Conservation (phyloP, 2,888 invertebrate genomes). For the Portevinia maculata region DNA sequence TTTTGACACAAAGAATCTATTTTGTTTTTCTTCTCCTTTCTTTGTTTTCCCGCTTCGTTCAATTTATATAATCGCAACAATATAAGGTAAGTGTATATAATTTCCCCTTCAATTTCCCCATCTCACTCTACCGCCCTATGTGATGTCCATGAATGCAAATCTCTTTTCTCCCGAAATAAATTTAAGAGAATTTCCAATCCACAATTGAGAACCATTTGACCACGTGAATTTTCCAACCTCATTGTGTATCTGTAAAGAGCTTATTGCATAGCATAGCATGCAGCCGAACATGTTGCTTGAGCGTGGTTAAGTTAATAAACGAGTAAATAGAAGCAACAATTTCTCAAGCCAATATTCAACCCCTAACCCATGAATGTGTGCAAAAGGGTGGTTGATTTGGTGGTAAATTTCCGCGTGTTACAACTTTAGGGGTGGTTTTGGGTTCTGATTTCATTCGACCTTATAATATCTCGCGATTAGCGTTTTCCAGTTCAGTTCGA, state of each 20-base stretch:
- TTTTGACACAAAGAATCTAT: constrained; percentile 20
- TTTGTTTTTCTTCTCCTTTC: constrained; percentile 11
- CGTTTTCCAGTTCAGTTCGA: constrained; percentile 66
- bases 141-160: constrained; percentile 3
- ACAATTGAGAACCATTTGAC: constrained; percentile 36
- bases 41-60: constrained; percentile 11
- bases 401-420: constrained; percentile 66
- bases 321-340: constrained; percentile 73
- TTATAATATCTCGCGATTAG: constrained; percentile 63
- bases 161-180: constrained; percentile 19
- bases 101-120: constrained; percentile 52
- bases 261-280: constrained; percentile 7
- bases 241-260: constrained; percentile 14
- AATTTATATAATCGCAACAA: constrained; percentile 9
- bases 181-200: constrained; percentile 60
- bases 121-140: constrained; percentile 25
- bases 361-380: constrained; percentile 38
- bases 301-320: constrained; percentile 57
- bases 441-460: constrained; percentile 37
- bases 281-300: constrained; percentile 60
- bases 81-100: neutral
- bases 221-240: constrained; percentile 63
- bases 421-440: constrained; percentile 48
- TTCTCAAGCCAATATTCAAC: constrained; percentile 66
- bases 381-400: constrained; percentile 64